These are phyloP conservation scores for Phycodurus eques DNA, from an alignment of 2,113 vertebrate genomes.

Conservation along the genomic window DNA sequence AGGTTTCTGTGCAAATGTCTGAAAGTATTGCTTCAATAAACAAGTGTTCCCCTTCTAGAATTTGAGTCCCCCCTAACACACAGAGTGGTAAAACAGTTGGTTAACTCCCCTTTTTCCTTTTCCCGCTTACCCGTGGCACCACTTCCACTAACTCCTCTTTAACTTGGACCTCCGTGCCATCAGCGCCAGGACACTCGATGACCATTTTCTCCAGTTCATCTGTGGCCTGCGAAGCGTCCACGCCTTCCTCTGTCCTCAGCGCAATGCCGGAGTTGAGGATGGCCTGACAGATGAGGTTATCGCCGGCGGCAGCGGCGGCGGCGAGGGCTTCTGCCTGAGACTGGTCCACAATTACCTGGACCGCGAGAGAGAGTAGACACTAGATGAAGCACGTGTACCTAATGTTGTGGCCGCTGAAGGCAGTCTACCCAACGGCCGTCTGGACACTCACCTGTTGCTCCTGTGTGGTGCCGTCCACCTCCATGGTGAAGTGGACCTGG, in stretches of 20 bases:
- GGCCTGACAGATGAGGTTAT: conserved; percentile 90
- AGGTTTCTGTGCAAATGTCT: background rate
- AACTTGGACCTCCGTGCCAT: conserved; percentile 70
- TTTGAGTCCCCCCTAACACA: background rate
- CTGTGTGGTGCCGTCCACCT: conserved; percentile 71
- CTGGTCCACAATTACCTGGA: conserved; percentile 67
- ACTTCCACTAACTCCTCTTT: conserved; percentile 76
- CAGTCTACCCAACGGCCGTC: background rate
- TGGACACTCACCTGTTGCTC: conserved; percentile 61
- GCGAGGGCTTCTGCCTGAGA: conserved; percentile 63
- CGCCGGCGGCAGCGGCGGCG: conserved; percentile 67
- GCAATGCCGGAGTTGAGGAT: conserved; percentile 92
- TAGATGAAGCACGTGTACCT: too few relatives aligned
- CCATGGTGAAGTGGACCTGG: conserved; percentile 90
- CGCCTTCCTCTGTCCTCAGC: conserved; percentile 75
- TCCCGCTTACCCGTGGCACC: conserved; percentile 71
- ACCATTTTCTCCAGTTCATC: conserved; percentile 63
- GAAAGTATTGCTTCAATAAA: background rate
- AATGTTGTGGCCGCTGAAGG: background rate
- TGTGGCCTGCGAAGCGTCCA: conserved; percentile 46
- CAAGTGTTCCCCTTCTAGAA: background rate
- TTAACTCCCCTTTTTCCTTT: background rate
- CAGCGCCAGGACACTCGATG: conserved; percentile 51
- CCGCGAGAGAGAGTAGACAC: background rate
- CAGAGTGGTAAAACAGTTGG: background rate